Conservation (phyloP, 2,888 invertebrate species). For the Leuctra nigra region DNA sequence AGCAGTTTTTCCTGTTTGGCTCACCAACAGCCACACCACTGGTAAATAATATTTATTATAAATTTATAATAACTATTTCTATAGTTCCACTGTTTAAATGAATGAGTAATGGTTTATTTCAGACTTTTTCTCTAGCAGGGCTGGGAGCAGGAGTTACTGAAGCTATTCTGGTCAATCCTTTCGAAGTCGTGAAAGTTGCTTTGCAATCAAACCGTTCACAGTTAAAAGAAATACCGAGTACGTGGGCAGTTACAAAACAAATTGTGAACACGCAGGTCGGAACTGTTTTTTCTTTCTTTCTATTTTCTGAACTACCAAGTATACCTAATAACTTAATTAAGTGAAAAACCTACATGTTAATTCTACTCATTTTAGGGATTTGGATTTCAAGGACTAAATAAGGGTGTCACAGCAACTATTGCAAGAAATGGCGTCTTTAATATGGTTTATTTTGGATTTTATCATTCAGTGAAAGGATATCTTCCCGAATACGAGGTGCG, state of each 20-base stretch:
- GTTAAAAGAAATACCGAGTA: slow-evolving; percentile 60
- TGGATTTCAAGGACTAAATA: slow-evolving; percentile 73
- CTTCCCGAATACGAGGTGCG: slow-evolving; percentile 58
- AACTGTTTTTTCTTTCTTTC: not conserved
- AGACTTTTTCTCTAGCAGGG: slow-evolving; percentile 87
- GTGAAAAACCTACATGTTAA: not conserved
- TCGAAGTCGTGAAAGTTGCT: slow-evolving; percentile 93
- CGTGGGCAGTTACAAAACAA: slow-evolving; percentile 70
- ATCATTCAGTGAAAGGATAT: slow-evolving; percentile 79
- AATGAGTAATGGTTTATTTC: slow-evolving; percentile 36
- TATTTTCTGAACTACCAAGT: not conserved
- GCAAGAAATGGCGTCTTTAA: slow-evolving; percentile 88
- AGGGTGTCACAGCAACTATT: slow-evolving; percentile 83
- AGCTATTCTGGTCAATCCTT: slow-evolving; percentile 86
- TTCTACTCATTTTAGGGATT: slow-evolving; percentile 55
- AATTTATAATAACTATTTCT: not conserved
- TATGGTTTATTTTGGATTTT: slow-evolving; percentile 92
- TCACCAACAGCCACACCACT: slow-evolving; percentile 65
- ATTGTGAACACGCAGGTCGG: slow-evolving; percentile 58
- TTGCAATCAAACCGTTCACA: slow-evolving; percentile 67
- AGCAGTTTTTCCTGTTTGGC: slow-evolving; percentile 76
- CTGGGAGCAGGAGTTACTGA: slow-evolving; percentile 87
- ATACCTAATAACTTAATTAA: not conserved
- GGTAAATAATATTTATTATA: slow-evolving; percentile 45
- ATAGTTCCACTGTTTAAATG: not conserved